phyloP scores from a whole-genome alignment of 64 coral and sea anemone species.

The Pocillopora damicornis region DNA sequence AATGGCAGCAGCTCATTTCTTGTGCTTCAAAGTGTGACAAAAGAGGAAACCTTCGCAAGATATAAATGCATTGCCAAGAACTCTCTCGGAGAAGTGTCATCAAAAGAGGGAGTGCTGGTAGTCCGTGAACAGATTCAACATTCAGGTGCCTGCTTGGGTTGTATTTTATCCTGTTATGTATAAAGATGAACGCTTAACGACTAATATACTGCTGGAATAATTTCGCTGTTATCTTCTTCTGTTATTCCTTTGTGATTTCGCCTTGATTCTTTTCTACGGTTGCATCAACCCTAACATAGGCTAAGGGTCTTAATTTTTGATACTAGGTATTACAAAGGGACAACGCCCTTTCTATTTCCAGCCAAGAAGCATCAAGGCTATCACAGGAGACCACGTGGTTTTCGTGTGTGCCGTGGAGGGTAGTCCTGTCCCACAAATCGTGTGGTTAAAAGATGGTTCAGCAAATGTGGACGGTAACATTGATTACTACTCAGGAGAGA shows the following conservation, averaged over 20 bases:
- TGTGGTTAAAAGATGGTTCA: background rate
- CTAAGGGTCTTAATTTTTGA: no score
- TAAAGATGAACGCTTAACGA: no score
- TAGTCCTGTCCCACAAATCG: background rate
- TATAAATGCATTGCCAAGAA: constrained; percentile 9
- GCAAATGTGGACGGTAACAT: background rate
- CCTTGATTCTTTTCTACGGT: no score
- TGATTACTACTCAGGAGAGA: background rate
- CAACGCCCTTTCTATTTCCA: background rate
- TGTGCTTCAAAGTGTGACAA: background rate
- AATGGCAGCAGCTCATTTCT: background rate
- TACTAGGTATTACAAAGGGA: no score
- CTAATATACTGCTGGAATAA: no score
- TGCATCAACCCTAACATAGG: no score
- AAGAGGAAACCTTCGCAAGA: background rate
- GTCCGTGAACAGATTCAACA: background rate
- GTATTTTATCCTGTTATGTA: no score
- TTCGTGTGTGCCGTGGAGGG: constrained; percentile 1
- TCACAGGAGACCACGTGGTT: background rate
- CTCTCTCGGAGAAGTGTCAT: background rate
- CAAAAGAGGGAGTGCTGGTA: background rate
- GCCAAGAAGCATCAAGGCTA: background rate
- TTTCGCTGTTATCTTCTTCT: no score
- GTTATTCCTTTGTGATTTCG: no score
- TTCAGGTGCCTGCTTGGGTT: background rate